Conservation (phyloP, 2,888 invertebrate species). For the Prenolepis imparis region DNA sequence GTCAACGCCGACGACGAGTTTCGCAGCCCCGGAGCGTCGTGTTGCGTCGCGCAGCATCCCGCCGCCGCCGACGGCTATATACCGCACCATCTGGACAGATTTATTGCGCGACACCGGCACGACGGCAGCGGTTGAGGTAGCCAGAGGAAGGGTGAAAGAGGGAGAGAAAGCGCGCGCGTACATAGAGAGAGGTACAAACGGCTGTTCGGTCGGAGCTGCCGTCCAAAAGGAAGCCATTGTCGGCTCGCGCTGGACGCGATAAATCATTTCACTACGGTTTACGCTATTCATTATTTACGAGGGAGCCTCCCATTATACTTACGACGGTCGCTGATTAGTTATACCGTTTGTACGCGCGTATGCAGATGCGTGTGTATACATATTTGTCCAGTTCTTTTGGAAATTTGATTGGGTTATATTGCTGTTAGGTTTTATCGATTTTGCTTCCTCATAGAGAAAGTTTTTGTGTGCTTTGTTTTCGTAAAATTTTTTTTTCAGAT, state of each 20-base stretch:
- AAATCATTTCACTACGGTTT: slow-evolving; percentile 79
- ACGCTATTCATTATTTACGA: slow-evolving; percentile 80
- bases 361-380: background rate
- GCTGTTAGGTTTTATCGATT: background rate
- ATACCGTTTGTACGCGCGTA: slow-evolving; percentile 33
- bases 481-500: too few species aligned
- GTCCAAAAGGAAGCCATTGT: slow-evolving; percentile 77
- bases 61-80: slow-evolving; percentile 59
- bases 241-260: slow-evolving; percentile 74
- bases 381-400: background rate
- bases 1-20: slow-evolving; percentile 66
- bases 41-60: slow-evolving; percentile 49
- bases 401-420: slow-evolving; percentile 1
- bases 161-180: slow-evolving; percentile 50
- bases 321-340: slow-evolving; percentile 44
- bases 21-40: slow-evolving; percentile 55
- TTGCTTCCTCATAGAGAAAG: background rate
- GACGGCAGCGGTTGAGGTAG: slow-evolving; percentile 52
- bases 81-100: slow-evolving; percentile 73
- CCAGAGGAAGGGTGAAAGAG: slow-evolving; percentile 46
- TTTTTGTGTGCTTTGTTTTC: too few species aligned
- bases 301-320: slow-evolving; percentile 69
- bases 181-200: slow-evolving; percentile 43
- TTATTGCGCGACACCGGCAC: slow-evolving; percentile 67
- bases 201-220: slow-evolving; percentile 46